Evolutionary conservation across 2,797 vertebrate genomes (phyloP).

Genomic region (Bovichtus diacanthus): DNA sequence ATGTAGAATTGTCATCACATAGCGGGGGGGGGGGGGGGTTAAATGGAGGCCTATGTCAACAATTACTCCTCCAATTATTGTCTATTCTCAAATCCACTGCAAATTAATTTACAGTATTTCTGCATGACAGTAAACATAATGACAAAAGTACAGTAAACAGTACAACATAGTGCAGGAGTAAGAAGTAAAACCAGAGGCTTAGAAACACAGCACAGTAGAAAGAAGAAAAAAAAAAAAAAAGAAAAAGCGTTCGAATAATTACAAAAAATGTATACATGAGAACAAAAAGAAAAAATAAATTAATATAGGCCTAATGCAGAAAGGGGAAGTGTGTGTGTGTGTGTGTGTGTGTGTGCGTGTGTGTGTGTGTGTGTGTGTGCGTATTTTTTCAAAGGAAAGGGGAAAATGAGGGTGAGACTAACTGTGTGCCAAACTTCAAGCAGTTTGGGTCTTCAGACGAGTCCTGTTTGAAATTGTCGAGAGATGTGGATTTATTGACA

Average conservation of each 20-base stretch:
- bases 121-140: conserved; percentile 10
- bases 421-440: conserved; percentile 41
- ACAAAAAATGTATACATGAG: conserved; percentile 4
- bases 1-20: neutral
- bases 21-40: neutral
- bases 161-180: neutral
- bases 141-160: neutral
- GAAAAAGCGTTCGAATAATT: conserved; percentile 8
- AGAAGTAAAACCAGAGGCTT: neutral
- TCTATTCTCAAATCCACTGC: neutral
- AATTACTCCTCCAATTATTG: neutral
- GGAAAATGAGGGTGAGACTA: conserved; percentile 33
- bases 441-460: conserved; percentile 30
- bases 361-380: conserved; percentile 30
- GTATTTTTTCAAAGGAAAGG: conserved; percentile 59
- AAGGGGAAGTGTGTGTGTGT: conserved; percentile 29
- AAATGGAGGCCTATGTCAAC: neutral
- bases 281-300: conserved; percentile 42
- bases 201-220: conserved; percentile 5
- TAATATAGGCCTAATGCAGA: conserved; percentile 18
- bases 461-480: conserved; percentile 31
- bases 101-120: neutral
- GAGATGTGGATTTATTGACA: conserved; percentile 36
- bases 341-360: conserved; percentile 24
- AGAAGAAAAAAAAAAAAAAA: neutral